Percentiles rank a stretch among this genome's conserved stretches.
phyloP scores from a whole-genome alignment of 2,888 invertebrate species.

The Hemistola chrysoprasaria region DNA sequence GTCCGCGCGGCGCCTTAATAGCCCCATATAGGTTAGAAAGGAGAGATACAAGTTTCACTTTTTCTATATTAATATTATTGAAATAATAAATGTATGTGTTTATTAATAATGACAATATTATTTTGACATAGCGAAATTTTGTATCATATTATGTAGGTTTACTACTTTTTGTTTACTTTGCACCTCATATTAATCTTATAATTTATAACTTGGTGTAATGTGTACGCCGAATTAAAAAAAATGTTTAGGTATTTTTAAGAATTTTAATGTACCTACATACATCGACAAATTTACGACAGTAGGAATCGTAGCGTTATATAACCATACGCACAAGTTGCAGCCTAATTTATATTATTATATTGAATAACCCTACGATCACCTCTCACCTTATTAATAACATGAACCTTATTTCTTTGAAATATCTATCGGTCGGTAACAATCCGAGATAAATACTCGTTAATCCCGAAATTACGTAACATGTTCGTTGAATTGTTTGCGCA shows the following conservation, averaged over 20 bases:
- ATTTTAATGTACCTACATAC: no score
- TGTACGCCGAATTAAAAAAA: no score
- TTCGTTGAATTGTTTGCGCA: constrained; percentile 62
- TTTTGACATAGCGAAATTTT: constrained; percentile 6
- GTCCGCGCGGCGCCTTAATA: constrained; percentile 64
- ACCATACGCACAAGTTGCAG: constrained; percentile 1
- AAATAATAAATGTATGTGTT: no score
- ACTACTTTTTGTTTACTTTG: no score
- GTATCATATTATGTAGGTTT: no score
- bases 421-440: constrained; percentile 3
- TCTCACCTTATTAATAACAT: constrained; percentile 7
- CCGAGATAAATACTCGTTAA: constrained; percentile 11
- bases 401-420: constrained; percentile 8
- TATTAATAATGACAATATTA: no score
- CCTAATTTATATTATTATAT: constrained; percentile 1
- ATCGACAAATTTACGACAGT: background rate
- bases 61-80: no score
- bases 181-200: no score
- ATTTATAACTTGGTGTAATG: no score
- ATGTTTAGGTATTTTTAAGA: no score
- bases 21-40: constrained; percentile 33
- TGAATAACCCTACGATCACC: constrained; percentile 4
- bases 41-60: no score
- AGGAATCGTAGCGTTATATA: background rate
- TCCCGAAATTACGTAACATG: constrained; percentile 36